Conservation (phyloP, 2,113 vertebrate species). For the Phrynosoma platyrhinos region DNA sequence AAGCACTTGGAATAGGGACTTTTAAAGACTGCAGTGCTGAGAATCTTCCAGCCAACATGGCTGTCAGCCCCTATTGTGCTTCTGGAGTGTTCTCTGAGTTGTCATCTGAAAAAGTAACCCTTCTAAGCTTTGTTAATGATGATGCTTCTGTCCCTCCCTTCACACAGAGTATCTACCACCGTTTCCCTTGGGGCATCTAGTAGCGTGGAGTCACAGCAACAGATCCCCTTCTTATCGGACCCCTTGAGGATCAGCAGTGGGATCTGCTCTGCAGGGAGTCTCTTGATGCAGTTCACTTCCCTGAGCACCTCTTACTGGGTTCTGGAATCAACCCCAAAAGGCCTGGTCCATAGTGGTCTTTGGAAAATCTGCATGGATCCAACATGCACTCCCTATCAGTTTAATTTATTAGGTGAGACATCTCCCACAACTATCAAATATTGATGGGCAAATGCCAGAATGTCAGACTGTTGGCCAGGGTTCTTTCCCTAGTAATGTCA, state of each 20-base stretch:
- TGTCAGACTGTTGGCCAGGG: too few species aligned
- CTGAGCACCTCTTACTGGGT: slow-evolving; percentile 18
- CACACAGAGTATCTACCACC: neutral
- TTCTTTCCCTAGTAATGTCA: too few species aligned
- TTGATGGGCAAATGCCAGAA: too few species aligned
- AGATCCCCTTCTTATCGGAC: neutral
- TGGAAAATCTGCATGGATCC: slow-evolving; percentile 1
- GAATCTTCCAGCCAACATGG: too few species aligned
- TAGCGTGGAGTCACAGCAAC: neutral
- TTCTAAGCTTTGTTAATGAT: neutral
- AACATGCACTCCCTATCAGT: neutral
- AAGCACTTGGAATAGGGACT: too few species aligned
- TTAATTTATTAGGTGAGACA: slow-evolving; percentile 9
- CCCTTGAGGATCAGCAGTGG: slow-evolving; percentile 1
- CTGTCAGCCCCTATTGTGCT: too few species aligned
- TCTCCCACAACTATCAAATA: too few species aligned
- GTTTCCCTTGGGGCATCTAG: neutral
- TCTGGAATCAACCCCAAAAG: neutral
- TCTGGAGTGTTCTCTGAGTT: neutral
- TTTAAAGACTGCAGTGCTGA: too few species aligned
- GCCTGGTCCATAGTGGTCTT: slow-evolving; percentile 7
- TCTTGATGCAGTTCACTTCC: neutral
- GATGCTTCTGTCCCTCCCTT: neutral
- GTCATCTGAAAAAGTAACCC: neutral
- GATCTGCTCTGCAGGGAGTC: neutral